Conservation (phyloP, 2,797 vertebrate genomes). For the Nannoperca australis region DNA sequence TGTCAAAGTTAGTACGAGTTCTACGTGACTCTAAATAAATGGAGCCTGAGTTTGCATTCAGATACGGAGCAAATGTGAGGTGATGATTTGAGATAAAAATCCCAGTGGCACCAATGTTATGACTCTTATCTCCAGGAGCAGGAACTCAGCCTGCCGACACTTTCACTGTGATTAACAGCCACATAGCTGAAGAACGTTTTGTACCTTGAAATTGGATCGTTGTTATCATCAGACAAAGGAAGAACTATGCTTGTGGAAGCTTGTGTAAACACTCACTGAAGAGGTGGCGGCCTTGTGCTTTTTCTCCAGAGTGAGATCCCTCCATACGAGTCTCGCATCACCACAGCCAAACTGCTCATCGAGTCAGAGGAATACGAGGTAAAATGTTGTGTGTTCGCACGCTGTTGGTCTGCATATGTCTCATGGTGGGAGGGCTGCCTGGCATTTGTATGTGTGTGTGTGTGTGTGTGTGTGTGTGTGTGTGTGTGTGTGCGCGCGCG, state of each 20-base stretch:
- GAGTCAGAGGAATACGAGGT: conserved; percentile 84
- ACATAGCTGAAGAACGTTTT: conserved; percentile 49
- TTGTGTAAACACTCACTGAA: conserved; percentile 53
- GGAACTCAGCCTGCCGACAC: conserved; percentile 59
- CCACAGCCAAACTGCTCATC: conserved; percentile 81
- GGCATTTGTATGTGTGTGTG: conserved; percentile 51
- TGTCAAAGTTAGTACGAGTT: conserved; percentile 22
- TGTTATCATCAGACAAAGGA: conserved; percentile 68
- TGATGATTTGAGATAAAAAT: conserved; percentile 52
- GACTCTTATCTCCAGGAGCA: conserved; percentile 72
- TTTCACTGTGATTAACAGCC: conserved; percentile 73
- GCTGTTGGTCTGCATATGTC: conserved; percentile 22
- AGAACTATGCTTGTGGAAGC: conserved; percentile 43
- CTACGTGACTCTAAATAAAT: conserved; percentile 36
- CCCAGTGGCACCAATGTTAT: conserved; percentile 44
- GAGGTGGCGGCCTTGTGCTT: conserved; percentile 24
- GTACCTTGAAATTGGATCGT: conserved; percentile 68
- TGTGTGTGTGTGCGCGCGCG: too few relatives aligned
- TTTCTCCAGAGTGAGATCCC: conserved; percentile 75
- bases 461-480: background rate
- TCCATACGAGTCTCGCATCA: conserved; percentile 82
- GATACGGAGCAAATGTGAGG: conserved; percentile 36
- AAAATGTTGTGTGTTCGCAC: conserved; percentile 43
- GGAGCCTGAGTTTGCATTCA: conserved; percentile 16
- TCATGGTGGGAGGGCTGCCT: conserved; percentile 9